phyloP scores from a whole-genome alignment of 2,797 vertebrate genomes.

The Sandelia bainsii region DNA sequence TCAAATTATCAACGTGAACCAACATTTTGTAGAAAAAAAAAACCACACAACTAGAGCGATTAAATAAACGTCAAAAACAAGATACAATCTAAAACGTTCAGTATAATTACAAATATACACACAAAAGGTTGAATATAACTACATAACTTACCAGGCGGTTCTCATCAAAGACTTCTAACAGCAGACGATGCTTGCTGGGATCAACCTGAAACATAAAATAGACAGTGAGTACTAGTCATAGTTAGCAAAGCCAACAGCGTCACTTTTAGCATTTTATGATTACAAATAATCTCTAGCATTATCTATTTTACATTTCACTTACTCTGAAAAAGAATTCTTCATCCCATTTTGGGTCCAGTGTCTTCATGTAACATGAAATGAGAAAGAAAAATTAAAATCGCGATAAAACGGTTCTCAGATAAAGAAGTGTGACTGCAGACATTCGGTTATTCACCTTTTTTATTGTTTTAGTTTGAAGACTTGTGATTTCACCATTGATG shows the following conservation, averaged over 20 bases:
- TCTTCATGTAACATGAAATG: conserved; percentile 70
- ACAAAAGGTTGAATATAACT: conserved; percentile 2
- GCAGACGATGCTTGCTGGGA: conserved; percentile 91
- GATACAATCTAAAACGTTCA: not conserved
- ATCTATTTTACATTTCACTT: conserved; percentile 74
- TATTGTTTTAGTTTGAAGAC: conserved; percentile 94
- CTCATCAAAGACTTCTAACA: conserved; percentile 98
- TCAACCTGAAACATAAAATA: conserved; percentile 85
- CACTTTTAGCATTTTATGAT: not conserved
- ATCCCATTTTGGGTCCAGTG: conserved; percentile 96
- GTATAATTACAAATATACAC: not conserved
- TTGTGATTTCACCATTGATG: conserved; percentile 88
- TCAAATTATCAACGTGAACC: not conserved
- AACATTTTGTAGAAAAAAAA: not conserved
- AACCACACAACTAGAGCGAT: not conserved
- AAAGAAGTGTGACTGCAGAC: not conserved
- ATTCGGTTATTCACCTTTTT: conserved; percentile 86
- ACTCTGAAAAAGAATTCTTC: conserved; percentile 95
- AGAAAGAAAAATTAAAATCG: conserved; percentile 29
- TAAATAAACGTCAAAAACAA: not conserved
- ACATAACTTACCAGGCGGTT: conserved; percentile 93
- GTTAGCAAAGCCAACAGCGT: not conserved
- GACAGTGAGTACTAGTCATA: not conserved
- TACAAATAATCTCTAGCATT: not conserved
- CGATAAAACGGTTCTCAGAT: conserved; percentile 13